A percentile compares a stretch with the other conserved stretches of the same genome.
phyloP scores from a whole-genome alignment of 2,113 vertebrate genomes.

The Neotragus pygmaeus region DNA sequence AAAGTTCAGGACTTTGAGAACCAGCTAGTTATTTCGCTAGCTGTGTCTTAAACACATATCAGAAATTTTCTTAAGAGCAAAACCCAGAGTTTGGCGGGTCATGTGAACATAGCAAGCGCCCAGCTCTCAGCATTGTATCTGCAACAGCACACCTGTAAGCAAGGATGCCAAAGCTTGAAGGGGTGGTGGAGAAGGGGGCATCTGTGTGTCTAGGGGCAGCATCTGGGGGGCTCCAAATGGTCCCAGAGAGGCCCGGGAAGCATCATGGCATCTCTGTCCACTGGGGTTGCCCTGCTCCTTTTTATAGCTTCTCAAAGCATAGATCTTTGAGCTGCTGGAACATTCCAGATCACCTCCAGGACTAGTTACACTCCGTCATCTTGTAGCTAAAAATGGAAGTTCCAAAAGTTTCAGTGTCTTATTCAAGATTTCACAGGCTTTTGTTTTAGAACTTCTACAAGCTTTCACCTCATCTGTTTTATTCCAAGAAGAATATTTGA shows the following conservation, averaged over 20 bases:
- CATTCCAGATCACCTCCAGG: neutral
- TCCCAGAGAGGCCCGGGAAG: neutral
- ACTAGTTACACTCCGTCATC: neutral
- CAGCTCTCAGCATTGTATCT: neutral
- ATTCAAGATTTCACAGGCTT: neutral
- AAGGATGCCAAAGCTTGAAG: neutral
- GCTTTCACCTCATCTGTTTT: neutral
- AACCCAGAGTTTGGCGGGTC: neutral
- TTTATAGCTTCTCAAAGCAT: neutral
- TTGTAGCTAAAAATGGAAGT: neutral
- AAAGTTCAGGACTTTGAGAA: constrained; percentile 65
- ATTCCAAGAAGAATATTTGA: neutral
- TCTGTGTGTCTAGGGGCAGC: neutral
- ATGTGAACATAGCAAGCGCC: neutral
- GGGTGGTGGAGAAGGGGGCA: neutral
- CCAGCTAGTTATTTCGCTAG: constrained; percentile 49
- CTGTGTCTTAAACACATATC: constrained; percentile 33
- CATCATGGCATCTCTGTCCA: neutral
- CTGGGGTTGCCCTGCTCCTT: neutral
- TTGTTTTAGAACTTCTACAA: neutral
- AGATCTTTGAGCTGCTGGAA: neutral
- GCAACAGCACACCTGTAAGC: neutral
- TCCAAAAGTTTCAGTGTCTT: neutral
- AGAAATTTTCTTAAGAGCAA: constrained; percentile 20
- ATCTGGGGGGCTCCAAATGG: neutral